Conservation (phyloP, 2,888 invertebrate genomes). For the Spodoptera picta region DNA sequence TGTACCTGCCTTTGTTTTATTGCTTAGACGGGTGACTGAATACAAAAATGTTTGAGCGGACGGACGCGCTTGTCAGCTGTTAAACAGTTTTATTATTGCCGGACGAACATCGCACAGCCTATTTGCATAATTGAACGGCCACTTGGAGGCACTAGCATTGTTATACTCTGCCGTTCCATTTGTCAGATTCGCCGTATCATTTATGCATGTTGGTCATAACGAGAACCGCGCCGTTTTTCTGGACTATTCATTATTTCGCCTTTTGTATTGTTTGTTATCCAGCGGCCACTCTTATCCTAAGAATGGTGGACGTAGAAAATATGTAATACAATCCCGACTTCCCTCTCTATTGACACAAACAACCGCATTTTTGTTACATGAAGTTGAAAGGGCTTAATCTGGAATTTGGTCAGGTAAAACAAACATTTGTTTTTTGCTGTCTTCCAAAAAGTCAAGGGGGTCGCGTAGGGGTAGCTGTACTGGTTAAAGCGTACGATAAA, state of each 20-base stretch:
- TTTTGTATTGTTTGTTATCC: conserved; percentile 83
- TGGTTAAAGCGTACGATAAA: conserved; percentile 23
- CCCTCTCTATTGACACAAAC: conserved; percentile 77
- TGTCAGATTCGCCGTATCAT: conserved; percentile 88
- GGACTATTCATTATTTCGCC: conserved; percentile 86
- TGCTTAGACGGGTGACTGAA: conserved; percentile 79
- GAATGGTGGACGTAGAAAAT: conserved; percentile 72
- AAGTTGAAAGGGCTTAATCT: conserved; percentile 80
- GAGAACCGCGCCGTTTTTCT: conserved; percentile 84
- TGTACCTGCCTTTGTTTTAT: conserved; percentile 84
- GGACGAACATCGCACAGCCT: conserved; percentile 83
- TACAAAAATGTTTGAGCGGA: conserved; percentile 78
- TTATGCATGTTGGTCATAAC: conserved; percentile 87
- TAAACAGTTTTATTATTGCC: conserved; percentile 88
- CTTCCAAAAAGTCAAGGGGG: conserved; percentile 66
- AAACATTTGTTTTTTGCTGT: conserved; percentile 76
- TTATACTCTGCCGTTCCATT: conserved; percentile 88
- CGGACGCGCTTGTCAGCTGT: conserved; percentile 84
- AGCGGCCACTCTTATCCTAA: conserved; percentile 73
- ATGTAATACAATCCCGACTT: conserved; percentile 75
- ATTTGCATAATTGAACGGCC: conserved; percentile 89
- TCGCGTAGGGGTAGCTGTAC: conserved; percentile 22
- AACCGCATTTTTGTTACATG: conserved; percentile 78
- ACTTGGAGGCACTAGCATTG: conserved; percentile 87
- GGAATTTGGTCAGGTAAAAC: conserved; percentile 80